These are phyloP conservation scores for Rhodophaea formosa DNA, from an alignment of 2,888 invertebrate species.

Conservation along the genomic window DNA sequence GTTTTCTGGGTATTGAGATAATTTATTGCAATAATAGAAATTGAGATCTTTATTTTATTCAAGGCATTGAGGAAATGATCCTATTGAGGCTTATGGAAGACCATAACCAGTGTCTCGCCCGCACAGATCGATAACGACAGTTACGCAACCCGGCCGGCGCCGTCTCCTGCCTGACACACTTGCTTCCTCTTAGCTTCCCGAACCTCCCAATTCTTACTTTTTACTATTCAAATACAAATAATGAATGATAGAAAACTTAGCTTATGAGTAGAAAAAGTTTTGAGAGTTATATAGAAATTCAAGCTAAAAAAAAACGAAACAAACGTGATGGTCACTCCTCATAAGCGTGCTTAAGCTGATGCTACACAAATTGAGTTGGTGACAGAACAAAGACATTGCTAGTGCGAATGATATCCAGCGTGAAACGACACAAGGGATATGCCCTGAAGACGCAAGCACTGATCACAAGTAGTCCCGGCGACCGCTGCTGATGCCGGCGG, in stretches of 20 bases:
- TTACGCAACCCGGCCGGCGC: conserved; percentile 76
- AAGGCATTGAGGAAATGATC: conserved; percentile 39
- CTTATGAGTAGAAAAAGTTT: conserved; percentile 11
- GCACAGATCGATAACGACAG: conserved; percentile 73
- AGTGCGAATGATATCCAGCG: conserved; percentile 50
- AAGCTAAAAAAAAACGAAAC: conserved; percentile 22
- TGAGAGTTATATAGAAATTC: conserved; percentile 23
- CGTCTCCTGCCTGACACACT: conserved; percentile 45
- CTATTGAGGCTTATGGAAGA: conserved; percentile 49
- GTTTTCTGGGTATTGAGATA: not conserved
- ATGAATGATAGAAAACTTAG: not conserved
- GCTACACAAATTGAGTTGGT: conserved; percentile 31
- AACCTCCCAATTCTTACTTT: not conserved
- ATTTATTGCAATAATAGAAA: conserved; percentile 1
- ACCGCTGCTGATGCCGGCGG: conserved; percentile 31
- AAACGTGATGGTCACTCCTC: conserved; percentile 21
- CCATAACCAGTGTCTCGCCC: conserved; percentile 57
- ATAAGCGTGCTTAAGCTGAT: conserved; percentile 37
- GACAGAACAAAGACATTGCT: conserved; percentile 54
- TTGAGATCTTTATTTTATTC: conserved; percentile 24
- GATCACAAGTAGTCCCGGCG: conserved; percentile 42
- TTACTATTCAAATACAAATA: not conserved
- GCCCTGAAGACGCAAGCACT: conserved; percentile 51
- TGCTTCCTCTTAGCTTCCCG: conserved; percentile 31
- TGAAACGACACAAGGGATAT: conserved; percentile 39